phyloP scores from a whole-genome alignment of 2,888 invertebrate genomes.

The Drosophila helvetica region DNA sequence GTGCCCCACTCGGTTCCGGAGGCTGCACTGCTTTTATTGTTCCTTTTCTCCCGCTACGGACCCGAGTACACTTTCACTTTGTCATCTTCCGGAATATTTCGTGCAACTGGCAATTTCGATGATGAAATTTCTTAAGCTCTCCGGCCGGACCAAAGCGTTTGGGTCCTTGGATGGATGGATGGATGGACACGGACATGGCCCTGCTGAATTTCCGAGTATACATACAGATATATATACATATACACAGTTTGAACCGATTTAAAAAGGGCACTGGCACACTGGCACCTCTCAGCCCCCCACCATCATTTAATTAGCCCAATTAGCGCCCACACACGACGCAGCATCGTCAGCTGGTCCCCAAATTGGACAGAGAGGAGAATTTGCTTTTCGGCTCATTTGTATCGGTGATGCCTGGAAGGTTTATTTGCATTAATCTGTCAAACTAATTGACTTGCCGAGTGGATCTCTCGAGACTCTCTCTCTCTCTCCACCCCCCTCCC shows the following conservation, averaged over 20 bases:
- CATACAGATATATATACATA: no score
- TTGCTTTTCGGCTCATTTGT: slow-evolving; percentile 32
- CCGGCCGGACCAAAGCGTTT: slow-evolving; percentile 33
- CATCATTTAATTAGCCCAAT: slow-evolving; percentile 67
- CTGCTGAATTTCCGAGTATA: neutral
- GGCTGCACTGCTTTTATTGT: slow-evolving; percentile 11
- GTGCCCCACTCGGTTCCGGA: slow-evolving; percentile 3
- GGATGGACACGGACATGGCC: no score
- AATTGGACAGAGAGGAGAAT: slow-evolving; percentile 6
- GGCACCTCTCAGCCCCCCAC: neutral
- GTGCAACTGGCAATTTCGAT: slow-evolving; percentile 40
- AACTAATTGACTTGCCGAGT: slow-evolving; percentile 59
- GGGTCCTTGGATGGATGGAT: neutral
- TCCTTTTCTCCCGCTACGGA: neutral
- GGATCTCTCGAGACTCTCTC: neutral
- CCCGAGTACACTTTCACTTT: slow-evolving; percentile 60
- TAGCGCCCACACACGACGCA: slow-evolving; percentile 61
- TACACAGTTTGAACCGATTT: slow-evolving; percentile 21
- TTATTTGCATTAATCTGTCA: slow-evolving; percentile 70
- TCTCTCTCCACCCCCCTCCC: no score
- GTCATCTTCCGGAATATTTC: slow-evolving; percentile 50
- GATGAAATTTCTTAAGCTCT: slow-evolving; percentile 38
- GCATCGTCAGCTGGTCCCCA: neutral
- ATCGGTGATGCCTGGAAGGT: slow-evolving; percentile 21
- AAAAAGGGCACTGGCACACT: slow-evolving; percentile 34